These are phyloP conservation scores for Heliconius aoede DNA, from an alignment of 2,888 invertebrate genomes.

Conservation along the genomic window DNA sequence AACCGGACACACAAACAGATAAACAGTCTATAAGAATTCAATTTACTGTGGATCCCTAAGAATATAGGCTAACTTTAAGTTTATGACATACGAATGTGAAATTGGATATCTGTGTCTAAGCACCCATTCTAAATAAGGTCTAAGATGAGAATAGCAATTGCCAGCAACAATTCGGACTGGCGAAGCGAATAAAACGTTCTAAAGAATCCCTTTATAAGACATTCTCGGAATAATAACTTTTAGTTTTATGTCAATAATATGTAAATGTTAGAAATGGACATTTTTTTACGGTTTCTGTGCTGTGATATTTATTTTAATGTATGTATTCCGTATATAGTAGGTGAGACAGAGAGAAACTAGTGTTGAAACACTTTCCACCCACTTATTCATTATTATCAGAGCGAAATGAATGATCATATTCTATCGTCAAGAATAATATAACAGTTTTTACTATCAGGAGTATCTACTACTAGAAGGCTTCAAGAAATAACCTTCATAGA, in stretches of 20 bases:
- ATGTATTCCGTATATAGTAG: too few species aligned
- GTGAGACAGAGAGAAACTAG: too few species aligned
- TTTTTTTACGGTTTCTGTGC: too few species aligned
- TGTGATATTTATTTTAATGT: too few species aligned
- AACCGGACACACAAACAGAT: too few species aligned
- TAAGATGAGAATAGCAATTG: constrained; percentile 1
- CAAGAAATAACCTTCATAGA: neutral
- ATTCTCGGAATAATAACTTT: neutral
- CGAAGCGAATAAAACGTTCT: constrained; percentile 14
- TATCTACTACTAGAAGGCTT: neutral
- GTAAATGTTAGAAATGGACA: neutral
- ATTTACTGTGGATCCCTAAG: too few species aligned
- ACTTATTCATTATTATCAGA: too few species aligned
- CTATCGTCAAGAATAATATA: too few species aligned
- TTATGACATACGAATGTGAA: constrained; percentile 3
- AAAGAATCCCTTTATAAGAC: constrained; percentile 13
- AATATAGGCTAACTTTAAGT: neutral
- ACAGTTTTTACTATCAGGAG: neutral
- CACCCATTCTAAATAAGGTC: constrained; percentile 15
- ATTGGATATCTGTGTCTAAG: constrained; percentile 6
- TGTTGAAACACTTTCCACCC: too few species aligned
- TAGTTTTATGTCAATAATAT: neutral
- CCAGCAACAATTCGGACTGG: neutral
- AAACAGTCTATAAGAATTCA: too few species aligned
- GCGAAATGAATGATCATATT: too few species aligned